These are phyloP conservation scores for Nematolebias whitei DNA, from an alignment of 2,113 vertebrate genomes.

Conservation along the genomic window DNA sequence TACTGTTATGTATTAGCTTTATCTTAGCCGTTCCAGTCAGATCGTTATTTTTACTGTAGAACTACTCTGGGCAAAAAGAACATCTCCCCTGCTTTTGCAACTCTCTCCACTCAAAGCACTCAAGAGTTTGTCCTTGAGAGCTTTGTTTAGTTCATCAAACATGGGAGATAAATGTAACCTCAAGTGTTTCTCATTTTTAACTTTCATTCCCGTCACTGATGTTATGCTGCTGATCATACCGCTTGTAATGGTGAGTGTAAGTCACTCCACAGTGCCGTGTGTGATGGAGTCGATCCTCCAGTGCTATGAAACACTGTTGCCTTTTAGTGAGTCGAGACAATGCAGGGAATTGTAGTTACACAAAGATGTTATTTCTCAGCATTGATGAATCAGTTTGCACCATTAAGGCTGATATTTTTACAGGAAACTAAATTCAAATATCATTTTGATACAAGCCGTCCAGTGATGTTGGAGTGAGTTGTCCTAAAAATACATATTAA, in stretches of 20 bases:
- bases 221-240: neutral
- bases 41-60: constrained; percentile 21
- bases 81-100: constrained; percentile 16
- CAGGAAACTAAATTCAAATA: neutral
- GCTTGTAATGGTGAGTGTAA: neutral
- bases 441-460: neutral
- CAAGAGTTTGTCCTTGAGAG: constrained; percentile 9
- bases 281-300: neutral
- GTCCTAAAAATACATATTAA: no score
- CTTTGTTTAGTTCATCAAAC: constrained; percentile 19
- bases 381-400: neutral
- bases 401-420: constrained; percentile 1
- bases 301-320: constrained; percentile 25
- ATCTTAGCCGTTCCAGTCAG: constrained; percentile 38
- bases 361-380: neutral
- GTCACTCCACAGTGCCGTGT: neutral
- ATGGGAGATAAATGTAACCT: neutral
- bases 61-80: neutral
- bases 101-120: constrained; percentile 20
- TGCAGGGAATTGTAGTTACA: constrained; percentile 17
- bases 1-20: constrained; percentile 17
- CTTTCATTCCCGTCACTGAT: neutral
- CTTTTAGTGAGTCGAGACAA: constrained; percentile 14
- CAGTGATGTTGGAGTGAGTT: no score
- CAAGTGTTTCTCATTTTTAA: neutral